Conservation (phyloP, 2,888 invertebrate species). For the Atrina japonica region DNA sequence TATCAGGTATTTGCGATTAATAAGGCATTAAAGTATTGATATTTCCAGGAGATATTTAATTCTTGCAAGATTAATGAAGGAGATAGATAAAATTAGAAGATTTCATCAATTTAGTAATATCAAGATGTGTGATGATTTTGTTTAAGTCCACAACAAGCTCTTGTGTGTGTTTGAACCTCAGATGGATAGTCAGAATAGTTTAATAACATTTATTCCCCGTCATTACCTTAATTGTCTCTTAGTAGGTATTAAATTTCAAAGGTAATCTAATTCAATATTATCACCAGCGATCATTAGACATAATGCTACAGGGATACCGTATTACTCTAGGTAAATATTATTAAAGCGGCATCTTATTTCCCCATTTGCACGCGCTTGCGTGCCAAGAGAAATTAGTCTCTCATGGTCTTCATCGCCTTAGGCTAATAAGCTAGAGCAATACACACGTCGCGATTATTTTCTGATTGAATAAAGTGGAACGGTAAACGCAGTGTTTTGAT, state of each 20-base stretch:
- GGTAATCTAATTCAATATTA: constrained; percentile 48
- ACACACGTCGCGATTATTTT: constrained; percentile 34
- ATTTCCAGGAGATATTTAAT: no score
- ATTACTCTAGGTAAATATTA: constrained; percentile 45
- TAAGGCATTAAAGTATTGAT: constrained; percentile 13
- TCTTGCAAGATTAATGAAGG: no score
- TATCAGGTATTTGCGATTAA: not conserved
- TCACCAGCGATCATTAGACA: constrained; percentile 36
- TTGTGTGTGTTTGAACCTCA: no score
- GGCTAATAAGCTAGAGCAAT: constrained; percentile 36
- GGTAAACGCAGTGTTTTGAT: constrained; percentile 43
- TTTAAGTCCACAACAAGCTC: no score
- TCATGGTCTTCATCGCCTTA: constrained; percentile 39
- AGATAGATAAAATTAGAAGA: no score
- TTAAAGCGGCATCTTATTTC: constrained; percentile 44
- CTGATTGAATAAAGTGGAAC: constrained; percentile 46
- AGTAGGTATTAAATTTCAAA: constrained; percentile 47
- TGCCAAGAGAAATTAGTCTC: constrained; percentile 46
- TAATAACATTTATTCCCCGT: constrained; percentile 31
- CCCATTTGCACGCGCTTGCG: constrained; percentile 48
- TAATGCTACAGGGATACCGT: constrained; percentile 35
- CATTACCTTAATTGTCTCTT: constrained; percentile 43
- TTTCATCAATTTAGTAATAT: no score
- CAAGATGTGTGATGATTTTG: no score
- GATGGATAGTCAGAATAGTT: constrained; percentile 16